These are phyloP conservation scores for Fratercula arctica DNA, from an alignment of 2,797 vertebrate species.

Conservation along the genomic window DNA sequence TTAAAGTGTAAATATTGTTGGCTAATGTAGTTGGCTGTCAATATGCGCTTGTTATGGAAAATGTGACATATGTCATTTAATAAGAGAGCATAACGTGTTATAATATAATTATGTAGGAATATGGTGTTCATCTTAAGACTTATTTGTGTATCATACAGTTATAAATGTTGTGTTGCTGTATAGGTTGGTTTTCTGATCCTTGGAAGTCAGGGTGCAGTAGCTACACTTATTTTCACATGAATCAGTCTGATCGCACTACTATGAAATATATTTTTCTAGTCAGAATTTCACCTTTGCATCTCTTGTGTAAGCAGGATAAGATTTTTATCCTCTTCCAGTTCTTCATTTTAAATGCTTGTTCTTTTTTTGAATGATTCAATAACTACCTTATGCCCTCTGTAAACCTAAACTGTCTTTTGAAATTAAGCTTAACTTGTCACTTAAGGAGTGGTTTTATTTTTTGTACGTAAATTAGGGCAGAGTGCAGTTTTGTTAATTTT, in stretches of 20 bases:
- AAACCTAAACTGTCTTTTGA: neutral
- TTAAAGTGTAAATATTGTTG: conserved; percentile 58
- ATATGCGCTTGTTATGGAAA: conserved; percentile 23
- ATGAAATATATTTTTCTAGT: neutral
- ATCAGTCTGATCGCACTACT: neutral
- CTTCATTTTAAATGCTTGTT: neutral
- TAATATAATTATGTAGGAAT: conserved; percentile 11
- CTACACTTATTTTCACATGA: neutral
- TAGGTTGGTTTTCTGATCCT: neutral
- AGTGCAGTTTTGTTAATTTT: neutral
- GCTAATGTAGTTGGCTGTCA: conserved; percentile 44
- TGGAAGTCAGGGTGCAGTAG: neutral
- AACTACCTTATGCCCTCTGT: neutral
- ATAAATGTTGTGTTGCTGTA: neutral
- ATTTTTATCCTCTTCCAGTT: neutral
- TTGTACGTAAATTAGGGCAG: neutral
- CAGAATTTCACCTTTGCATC: neutral
- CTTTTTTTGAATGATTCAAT: neutral
- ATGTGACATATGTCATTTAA: conserved; percentile 44
- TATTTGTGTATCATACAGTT: neutral
- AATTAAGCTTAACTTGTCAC: neutral
- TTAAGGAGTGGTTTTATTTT: neutral
- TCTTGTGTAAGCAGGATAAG: neutral
- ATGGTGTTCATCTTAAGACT: neutral
- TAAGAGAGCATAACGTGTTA: conserved; percentile 12